Percentiles rank a stretch among this genome's conserved stretches.
phyloP scores from a whole-genome alignment of 2,113 vertebrate species.

The Lutjanus erythropterus region DNA sequence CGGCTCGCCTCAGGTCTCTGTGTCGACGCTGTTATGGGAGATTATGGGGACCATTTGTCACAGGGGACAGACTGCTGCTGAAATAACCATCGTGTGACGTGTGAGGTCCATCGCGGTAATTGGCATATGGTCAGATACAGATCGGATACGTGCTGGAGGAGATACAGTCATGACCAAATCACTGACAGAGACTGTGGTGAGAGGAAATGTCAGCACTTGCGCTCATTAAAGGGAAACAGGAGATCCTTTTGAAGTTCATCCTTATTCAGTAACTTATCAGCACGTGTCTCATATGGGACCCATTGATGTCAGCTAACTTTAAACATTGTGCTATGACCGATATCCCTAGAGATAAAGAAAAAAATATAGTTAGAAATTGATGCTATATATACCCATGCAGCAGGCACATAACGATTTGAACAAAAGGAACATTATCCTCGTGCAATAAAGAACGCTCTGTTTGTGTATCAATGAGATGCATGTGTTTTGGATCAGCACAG shows the following conservation, averaged over 20 bases:
- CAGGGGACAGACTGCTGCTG: slow-evolving; percentile 65
- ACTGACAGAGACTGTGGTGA: background rate
- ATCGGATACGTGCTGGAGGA: slow-evolving; percentile 21
- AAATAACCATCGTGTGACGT: slow-evolving; percentile 55
- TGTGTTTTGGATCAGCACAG: slow-evolving; percentile 74
- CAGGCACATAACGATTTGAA: slow-evolving; percentile 53
- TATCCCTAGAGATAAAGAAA: slow-evolving; percentile 11
- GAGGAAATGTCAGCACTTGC: slow-evolving; percentile 23
- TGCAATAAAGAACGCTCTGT: slow-evolving; percentile 71
- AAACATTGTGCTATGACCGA: background rate
- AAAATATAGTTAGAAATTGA: slow-evolving; percentile 49
- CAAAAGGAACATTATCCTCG: slow-evolving; percentile 72
- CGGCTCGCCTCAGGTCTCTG: slow-evolving; percentile 48
- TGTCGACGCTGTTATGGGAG: slow-evolving; percentile 62
- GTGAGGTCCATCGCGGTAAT: slow-evolving; percentile 44
- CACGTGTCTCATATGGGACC: slow-evolving; percentile 9
- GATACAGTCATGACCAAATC: background rate
- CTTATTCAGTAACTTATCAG: background rate
- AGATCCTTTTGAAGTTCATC: background rate
- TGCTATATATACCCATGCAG: slow-evolving; percentile 61
- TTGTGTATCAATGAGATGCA: slow-evolving; percentile 71
- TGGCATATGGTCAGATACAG: slow-evolving; percentile 59
- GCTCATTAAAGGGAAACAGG: slow-evolving; percentile 12
- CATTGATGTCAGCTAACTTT: slow-evolving; percentile 15
- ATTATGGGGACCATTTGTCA: slow-evolving; percentile 79